A percentile compares a stretch with the other conserved stretches of the same genome.
phyloP scores from a whole-genome alignment of 2,797 vertebrate species.

The Rhinella marina region DNA sequence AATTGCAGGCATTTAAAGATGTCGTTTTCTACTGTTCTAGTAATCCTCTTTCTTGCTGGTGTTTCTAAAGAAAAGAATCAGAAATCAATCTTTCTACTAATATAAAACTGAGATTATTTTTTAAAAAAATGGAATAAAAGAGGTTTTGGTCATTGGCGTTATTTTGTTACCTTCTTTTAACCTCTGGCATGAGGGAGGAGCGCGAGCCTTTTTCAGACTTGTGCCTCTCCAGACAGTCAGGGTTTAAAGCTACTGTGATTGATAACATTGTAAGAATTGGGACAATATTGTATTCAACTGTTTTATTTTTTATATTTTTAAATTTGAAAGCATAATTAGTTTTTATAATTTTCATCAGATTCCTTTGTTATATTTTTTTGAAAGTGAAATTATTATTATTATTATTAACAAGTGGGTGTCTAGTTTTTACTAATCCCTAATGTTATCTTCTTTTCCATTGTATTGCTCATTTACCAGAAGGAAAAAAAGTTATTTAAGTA shows the following conservation, averaged over 20 bases:
- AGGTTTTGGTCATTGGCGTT: conserved; percentile 99
- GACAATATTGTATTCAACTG: conserved; percentile 98
- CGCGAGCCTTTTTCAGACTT: neutral
- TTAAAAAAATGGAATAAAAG: conserved; percentile 94
- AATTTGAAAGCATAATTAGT: conserved; percentile 99
- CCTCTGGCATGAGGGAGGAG: conserved; percentile 42
- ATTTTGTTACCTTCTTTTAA: conserved; percentile 99
- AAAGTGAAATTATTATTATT: conserved; percentile 89
- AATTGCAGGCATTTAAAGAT: conserved; percentile 99
- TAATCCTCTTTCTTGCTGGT: conserved; percentile 99
- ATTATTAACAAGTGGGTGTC: conserved; percentile 93
- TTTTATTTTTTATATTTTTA: conserved; percentile 99
- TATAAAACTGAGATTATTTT: conserved; percentile 99
- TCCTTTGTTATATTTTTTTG: conserved; percentile 98
- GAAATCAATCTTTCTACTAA: conserved; percentile 99
- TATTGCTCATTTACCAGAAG: conserved; percentile 99
- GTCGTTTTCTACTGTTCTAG: conserved; percentile 99
- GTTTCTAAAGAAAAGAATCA: conserved; percentile 98
- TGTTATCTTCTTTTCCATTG: conserved; percentile 91
- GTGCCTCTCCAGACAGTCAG: conserved; percentile 36
- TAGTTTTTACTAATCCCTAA: conserved; percentile 99
- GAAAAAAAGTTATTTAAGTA: conserved; percentile 95
- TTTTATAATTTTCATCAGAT: conserved; percentile 99
- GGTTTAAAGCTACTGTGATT: conserved; percentile 97
- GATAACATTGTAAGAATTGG: conserved; percentile 99